These are phyloP conservation scores for Sminthurides aquaticus DNA, from an alignment of 2,888 invertebrate species.

Conservation along the genomic window DNA sequence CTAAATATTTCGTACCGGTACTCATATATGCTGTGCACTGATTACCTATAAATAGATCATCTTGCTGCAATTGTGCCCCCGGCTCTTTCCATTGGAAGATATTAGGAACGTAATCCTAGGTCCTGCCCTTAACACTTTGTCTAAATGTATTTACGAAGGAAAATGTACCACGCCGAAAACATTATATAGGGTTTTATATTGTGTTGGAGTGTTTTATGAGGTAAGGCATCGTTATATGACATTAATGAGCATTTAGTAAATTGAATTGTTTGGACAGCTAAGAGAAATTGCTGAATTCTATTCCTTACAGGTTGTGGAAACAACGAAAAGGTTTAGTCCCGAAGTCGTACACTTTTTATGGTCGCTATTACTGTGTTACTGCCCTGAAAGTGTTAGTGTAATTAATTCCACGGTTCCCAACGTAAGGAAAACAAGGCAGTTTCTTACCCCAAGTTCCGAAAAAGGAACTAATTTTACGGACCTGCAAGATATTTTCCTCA, in stretches of 20 bases:
- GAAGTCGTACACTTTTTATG: conserved; percentile 15
- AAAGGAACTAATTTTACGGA: background rate
- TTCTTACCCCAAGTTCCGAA: background rate
- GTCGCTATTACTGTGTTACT: conserved; percentile 18
- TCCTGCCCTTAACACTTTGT: conserved; percentile 50
- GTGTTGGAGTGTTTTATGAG: conserved; percentile 13
- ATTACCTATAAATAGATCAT: conserved; percentile 52
- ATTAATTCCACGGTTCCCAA: conserved; percentile 16
- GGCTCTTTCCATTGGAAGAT: conserved; percentile 83
- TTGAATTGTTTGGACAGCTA: background rate
- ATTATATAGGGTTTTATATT: conserved; percentile 6
- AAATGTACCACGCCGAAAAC: conserved; percentile 12
- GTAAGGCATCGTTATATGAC: background rate
- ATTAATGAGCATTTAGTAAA: background rate
- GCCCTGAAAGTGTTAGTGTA: conserved; percentile 3
- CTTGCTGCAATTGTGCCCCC: conserved; percentile 70
- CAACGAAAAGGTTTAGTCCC: conserved; percentile 18
- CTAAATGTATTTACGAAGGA: conserved; percentile 7
- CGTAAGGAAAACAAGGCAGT: conserved; percentile 11
- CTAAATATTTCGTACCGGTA: too few species aligned
- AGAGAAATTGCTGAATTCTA: too few species aligned
- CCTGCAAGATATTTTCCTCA: background rate
- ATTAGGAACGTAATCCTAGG: conserved; percentile 82
- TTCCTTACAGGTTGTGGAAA: conserved; percentile 15
- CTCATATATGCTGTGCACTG: too few species aligned